A percentile compares a stretch with the other conserved stretches of the same genome.
These are phyloP conservation scores for Novumbra hubbsi DNA, from an alignment of 2,797 vertebrate genomes.

Conservation along the genomic window DNA sequence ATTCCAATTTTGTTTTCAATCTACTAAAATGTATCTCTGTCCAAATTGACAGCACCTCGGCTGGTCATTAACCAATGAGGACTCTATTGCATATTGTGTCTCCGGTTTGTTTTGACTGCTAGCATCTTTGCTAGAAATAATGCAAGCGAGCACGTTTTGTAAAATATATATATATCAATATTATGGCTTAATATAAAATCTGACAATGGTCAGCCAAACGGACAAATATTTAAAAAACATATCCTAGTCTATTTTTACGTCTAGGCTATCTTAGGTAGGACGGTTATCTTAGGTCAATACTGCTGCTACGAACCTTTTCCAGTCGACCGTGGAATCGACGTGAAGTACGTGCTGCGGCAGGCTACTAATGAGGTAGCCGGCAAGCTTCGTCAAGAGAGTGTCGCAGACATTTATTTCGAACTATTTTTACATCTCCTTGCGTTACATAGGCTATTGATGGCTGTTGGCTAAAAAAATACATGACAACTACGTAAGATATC, in stretches of 20 bases:
- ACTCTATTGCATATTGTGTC: not conserved
- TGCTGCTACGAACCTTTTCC: not conserved
- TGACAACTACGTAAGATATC: not conserved
- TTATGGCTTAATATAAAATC: too few species aligned
- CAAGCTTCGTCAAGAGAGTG: not conserved
- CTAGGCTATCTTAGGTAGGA: too few species aligned
- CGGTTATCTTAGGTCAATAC: too few species aligned
- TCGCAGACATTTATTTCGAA: not conserved
- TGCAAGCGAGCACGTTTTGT: not conserved
- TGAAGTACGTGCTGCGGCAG: not conserved
- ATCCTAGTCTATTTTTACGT: too few species aligned
- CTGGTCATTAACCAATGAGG: not conserved
- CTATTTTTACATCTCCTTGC: not conserved
- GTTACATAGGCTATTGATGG: not conserved
- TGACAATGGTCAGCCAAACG: too few species aligned
- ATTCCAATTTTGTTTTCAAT: too few species aligned
- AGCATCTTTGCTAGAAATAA: not conserved
- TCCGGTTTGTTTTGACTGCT: conserved; percentile 4
- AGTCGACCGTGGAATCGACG: not conserved
- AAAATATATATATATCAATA: too few species aligned
- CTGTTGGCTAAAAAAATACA: not conserved
- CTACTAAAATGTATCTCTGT: not conserved
- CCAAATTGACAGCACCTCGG: not conserved
- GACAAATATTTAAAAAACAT: too few species aligned
- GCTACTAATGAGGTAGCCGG: conserved; percentile 18